These are phyloP conservation scores for Neoitamus cyanurus DNA, from an alignment of 2,888 invertebrate genomes.

Conservation along the genomic window DNA sequence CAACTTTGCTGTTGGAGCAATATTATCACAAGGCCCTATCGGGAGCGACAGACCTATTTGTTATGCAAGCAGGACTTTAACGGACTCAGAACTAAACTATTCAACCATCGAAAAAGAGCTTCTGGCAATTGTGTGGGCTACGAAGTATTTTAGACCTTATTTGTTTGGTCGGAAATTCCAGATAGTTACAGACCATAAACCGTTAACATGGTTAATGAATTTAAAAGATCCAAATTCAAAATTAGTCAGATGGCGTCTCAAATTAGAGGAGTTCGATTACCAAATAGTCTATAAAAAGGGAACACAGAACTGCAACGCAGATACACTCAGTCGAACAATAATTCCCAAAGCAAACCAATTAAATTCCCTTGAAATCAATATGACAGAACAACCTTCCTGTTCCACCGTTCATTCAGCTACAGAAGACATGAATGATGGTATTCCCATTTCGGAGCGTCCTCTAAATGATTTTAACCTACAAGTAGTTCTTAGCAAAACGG, in stretches of 20 bases:
- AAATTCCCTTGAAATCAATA: background rate
- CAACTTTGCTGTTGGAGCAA: background rate
- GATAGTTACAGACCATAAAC: background rate
- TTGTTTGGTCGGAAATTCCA: too few species aligned
- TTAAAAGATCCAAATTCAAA: too few species aligned
- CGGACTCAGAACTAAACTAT: background rate
- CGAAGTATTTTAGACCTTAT: too few species aligned
- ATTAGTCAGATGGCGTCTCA: too few species aligned
- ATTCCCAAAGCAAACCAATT: background rate
- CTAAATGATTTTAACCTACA: background rate
- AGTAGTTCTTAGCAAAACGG: constrained; percentile 23
- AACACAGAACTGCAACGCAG: background rate
- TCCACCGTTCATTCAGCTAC: constrained; percentile 5
- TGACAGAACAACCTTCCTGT: background rate
- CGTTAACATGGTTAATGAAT: too few species aligned
- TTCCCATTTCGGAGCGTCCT: background rate
- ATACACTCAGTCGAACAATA: background rate
- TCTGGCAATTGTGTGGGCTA: background rate
- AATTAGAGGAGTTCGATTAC: too few species aligned
- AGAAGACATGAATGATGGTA: constrained; percentile 19
- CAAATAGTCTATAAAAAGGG: background rate
- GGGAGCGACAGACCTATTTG: background rate
- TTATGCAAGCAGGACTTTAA: background rate
- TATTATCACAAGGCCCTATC: background rate
- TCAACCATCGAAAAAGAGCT: background rate